Evolutionary conservation across 2,888 invertebrate species (phyloP).

Genomic region (Thecophora atra): DNA sequence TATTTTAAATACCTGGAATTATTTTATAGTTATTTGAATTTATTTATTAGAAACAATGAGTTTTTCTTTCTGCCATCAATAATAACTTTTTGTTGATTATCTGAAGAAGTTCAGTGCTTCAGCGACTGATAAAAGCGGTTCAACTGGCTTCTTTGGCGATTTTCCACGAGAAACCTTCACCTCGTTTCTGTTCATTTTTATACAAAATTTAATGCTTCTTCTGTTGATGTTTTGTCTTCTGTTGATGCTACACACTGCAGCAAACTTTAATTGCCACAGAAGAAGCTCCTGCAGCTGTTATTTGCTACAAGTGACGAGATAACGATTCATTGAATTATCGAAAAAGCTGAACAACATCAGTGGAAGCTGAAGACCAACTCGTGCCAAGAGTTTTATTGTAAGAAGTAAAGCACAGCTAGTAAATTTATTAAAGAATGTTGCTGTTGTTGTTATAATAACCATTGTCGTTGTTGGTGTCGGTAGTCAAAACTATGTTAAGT

Average conservation of each 20-base stretch:
- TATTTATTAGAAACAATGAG: too few relatives aligned
- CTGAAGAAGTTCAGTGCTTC: conserved; percentile 9
- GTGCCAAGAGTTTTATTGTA: too few relatives aligned
- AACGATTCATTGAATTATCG: not conserved
- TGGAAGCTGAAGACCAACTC: too few relatives aligned
- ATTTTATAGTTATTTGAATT: too few relatives aligned
- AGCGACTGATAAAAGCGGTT: not conserved
- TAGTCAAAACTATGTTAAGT: not conserved
- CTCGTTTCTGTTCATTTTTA: not conserved
- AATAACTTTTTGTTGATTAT: not conserved
- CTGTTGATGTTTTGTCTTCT: too few relatives aligned
- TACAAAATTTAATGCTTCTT: too few relatives aligned
- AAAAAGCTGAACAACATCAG: not conserved
- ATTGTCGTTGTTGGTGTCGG: not conserved
- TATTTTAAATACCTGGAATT: too few relatives aligned
- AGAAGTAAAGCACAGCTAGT: not conserved
- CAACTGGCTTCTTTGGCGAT: not conserved
- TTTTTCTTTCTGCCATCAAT: too few relatives aligned
- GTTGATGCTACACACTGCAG: too few relatives aligned
- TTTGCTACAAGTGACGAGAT: not conserved
- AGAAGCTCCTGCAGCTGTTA: too few relatives aligned
- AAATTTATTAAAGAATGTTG: not conserved
- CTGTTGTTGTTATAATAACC: not conserved
- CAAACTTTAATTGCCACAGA: too few relatives aligned
- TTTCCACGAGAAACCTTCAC: conserved; percentile 6